phyloP scores from a whole-genome alignment of 2,797 vertebrate genomes.

The Borostomias antarcticus region DNA sequence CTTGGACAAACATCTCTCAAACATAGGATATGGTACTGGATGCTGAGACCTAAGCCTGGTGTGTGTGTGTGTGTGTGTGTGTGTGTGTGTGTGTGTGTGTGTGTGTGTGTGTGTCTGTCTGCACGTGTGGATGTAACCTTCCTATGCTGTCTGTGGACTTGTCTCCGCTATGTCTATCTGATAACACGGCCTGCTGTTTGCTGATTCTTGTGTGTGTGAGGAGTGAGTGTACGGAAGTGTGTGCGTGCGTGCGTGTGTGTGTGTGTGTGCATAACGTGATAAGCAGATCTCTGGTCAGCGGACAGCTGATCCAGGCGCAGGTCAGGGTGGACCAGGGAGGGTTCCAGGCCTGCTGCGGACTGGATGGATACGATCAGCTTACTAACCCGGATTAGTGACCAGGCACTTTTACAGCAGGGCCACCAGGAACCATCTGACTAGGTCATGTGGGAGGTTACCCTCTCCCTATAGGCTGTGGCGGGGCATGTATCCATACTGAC shows the following conservation, averaged over 20 bases:
- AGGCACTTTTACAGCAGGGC: conserved; percentile 28
- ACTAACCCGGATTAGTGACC: conserved; percentile 29
- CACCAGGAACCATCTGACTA: no score
- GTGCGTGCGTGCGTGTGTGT: background rate
- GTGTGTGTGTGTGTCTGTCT: background rate
- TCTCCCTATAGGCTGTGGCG: conserved; percentile 2
- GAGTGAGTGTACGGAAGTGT: background rate
- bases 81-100: background rate
- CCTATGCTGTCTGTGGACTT: no score
- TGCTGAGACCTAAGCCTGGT: background rate
- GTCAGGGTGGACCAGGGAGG: background rate
- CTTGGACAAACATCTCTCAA: background rate
- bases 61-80: background rate
- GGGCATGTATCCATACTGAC: background rate
- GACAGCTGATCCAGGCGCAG: background rate
- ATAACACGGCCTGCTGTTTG: no score
- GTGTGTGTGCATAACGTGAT: background rate
- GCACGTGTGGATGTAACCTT: no score
- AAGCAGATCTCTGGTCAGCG: no score
- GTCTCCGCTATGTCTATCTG: no score
- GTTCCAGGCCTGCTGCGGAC: no score
- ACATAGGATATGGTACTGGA: background rate
- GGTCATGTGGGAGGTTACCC: conserved; percentile 13
- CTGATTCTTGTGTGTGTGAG: no score
- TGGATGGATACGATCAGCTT: no score